Percentiles rank a stretch among this genome's conserved stretches.
These are phyloP conservation scores for Maniola hyperantus DNA, from an alignment of 2,888 invertebrate genomes.

Conservation along the genomic window DNA sequence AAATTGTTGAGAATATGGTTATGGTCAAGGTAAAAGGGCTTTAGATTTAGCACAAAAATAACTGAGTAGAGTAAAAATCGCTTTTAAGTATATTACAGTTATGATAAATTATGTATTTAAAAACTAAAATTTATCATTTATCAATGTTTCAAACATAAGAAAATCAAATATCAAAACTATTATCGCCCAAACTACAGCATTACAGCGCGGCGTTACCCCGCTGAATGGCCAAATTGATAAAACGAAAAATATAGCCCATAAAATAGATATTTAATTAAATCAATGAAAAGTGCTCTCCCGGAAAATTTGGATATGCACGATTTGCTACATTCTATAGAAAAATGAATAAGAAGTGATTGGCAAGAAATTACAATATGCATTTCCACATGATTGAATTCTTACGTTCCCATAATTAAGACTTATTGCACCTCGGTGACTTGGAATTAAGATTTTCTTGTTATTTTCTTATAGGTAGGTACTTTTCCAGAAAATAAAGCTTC, in stretches of 20 bases:
- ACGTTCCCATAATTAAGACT: slow-evolving; percentile 1
- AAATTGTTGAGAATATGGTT: no score
- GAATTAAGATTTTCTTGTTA: background rate
- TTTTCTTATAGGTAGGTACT: background rate
- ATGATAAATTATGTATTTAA: no score
- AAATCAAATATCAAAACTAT: no score
- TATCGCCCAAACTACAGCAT: no score
- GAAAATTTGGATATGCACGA: slow-evolving; percentile 10
- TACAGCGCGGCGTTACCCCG: no score
- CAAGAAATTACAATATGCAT: slow-evolving; percentile 8
- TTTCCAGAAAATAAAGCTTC: background rate
- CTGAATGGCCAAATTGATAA: no score
- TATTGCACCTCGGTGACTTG: background rate
- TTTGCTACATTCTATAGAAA: background rate
- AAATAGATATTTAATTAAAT: background rate
- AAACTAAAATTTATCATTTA: no score
- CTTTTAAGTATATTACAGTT: no score
- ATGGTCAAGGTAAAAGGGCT: no score
- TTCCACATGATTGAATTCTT: slow-evolving; percentile 7
- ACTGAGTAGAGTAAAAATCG: no score
- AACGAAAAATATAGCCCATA: background rate
- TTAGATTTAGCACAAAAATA: no score
- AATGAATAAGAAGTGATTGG: background rate
- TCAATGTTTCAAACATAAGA: no score
- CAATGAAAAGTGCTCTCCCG: background rate